Evolutionary conservation across 2,797 vertebrate genomes (phyloP).

Genomic region (Malurus leucopterus): DNA sequence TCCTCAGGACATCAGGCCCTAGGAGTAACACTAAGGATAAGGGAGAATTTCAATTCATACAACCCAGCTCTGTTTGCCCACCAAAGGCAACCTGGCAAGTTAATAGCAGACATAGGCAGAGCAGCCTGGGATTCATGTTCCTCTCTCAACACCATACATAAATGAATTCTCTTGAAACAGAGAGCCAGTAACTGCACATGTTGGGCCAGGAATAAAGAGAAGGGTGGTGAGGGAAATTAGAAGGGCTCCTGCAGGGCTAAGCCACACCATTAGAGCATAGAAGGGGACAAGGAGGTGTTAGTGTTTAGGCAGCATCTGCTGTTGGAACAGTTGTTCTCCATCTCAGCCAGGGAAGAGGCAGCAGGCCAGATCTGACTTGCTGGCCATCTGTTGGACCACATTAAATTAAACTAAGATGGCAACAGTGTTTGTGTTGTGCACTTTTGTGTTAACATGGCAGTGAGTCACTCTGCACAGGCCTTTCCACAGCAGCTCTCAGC

Average conservation of each 20-base stretch:
- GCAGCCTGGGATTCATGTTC: background rate
- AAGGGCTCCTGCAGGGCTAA: background rate
- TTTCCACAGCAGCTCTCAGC: background rate
- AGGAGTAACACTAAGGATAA: background rate
- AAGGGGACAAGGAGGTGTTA: background rate
- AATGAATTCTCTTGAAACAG: background rate
- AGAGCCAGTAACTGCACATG: background rate
- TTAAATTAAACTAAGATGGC: slow-evolving; percentile 4
- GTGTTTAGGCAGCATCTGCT: slow-evolving; percentile 4
- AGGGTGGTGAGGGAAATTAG: background rate
- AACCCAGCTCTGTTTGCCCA: background rate
- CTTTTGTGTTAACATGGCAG: background rate
- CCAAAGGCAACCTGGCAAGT: background rate
- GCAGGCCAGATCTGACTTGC: slow-evolving; percentile 44
- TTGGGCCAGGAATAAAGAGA: background rate
- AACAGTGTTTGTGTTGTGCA: slow-evolving; percentile 11
- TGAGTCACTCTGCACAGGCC: slow-evolving; percentile 11
- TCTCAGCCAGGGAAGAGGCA: slow-evolving; percentile 31
- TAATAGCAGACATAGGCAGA: background rate
- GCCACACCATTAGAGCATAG: background rate
- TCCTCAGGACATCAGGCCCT: background rate
- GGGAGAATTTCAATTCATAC: background rate
- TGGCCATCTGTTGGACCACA: slow-evolving; percentile 58
- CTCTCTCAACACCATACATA: background rate
- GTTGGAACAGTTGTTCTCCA: slow-evolving; percentile 11